Conservation (phyloP, 2,888 invertebrate species). For the Macrosoma leucophasiata region DNA sequence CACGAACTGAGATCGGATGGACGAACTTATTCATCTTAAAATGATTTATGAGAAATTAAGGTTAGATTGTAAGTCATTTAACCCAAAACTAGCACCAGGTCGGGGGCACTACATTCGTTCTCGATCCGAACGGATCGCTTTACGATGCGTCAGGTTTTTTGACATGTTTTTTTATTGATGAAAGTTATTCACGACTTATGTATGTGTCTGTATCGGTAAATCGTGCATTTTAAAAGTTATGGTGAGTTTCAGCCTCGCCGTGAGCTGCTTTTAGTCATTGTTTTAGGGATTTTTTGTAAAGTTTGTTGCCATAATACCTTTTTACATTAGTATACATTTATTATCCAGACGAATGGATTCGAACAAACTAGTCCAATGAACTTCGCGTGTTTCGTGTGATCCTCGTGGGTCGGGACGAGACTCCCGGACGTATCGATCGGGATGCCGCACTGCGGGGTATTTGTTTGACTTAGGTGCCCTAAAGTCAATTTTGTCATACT, state of each 20-base stretch:
- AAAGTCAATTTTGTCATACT: too few relatives aligned
- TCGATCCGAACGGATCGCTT: constrained; percentile 41
- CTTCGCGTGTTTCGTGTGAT: constrained; percentile 44
- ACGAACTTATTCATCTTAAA: constrained; percentile 71
- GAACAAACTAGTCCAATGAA: constrained; percentile 73
- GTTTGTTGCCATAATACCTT: constrained; percentile 76
- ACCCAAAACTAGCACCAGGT: constrained; percentile 62
- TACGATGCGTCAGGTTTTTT: constrained; percentile 62
- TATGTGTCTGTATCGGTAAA: constrained; percentile 75
- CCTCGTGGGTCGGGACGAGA: constrained; percentile 42
- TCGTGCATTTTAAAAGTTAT: constrained; percentile 72
- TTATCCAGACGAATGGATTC: constrained; percentile 68
- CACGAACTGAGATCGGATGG: constrained; percentile 71
- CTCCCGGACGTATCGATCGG: constrained; percentile 39
- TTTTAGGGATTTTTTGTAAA: constrained; percentile 75
- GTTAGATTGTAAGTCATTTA: constrained; percentile 76
- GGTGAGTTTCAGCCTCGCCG: constrained; percentile 62
- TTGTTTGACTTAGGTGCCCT: constrained; percentile 59
- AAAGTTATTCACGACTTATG: constrained; percentile 73
- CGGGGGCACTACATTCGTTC: constrained; percentile 35
- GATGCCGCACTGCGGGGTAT: constrained; percentile 51
- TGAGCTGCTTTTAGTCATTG: constrained; percentile 74
- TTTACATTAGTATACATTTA: constrained; percentile 72
- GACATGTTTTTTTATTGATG: constrained; percentile 74
- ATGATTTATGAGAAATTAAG: constrained; percentile 72